Evolutionary conservation across 2,797 vertebrate genomes (phyloP), one percentile per base, ranked within the genome.

Genomic region (Danio kyathit): DNA sequence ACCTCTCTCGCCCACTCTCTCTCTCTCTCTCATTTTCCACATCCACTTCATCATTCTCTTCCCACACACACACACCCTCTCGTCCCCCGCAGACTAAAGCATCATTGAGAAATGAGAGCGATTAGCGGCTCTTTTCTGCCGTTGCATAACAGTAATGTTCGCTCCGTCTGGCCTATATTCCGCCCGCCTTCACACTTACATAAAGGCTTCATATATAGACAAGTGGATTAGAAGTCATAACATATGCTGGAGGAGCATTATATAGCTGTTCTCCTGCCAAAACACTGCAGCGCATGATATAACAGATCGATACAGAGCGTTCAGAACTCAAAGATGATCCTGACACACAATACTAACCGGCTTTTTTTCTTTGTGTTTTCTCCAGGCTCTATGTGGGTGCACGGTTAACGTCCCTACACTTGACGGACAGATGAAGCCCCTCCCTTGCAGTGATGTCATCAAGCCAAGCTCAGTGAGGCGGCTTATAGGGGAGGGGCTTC

Each of bases 361-460:
- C 57, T 79, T 44, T 67, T 52, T 60, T 21, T 69, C 56, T 51
- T 67, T 78, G 41, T 69, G 14, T 74, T 72, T 48, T 80, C 66
- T 79, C 75, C 91, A 99, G 98, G 97, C 98, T 84, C 94, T 99
- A 74, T 98, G 97, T 38, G 96, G 97, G 89, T 99, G 96, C 91
- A 98, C 97, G 2, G 94, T 99, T 77, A 99, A 96, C 88, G 97
- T 99, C 90, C 97, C 97, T 67, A 99, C 97, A 44, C 95, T 99
- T 0, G 97, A 99, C 11, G 96, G 95, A 90, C 93, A 95, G 48
- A 96, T 96, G 89, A 98, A 99, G 93, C 96, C 97, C 2, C 93
- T 99, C 66, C 97, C 97, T 7, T 97, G 96, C 93, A 98, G 93
- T 0, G 96, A 99, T 49, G 95, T 99, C 80, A 97, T 99, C 91